Percentiles rank a stretch among this genome's conserved stretches.
Conservation (phyloP, 2,797 vertebrate genomes). For the Tiaroga cobitis region DNA sequence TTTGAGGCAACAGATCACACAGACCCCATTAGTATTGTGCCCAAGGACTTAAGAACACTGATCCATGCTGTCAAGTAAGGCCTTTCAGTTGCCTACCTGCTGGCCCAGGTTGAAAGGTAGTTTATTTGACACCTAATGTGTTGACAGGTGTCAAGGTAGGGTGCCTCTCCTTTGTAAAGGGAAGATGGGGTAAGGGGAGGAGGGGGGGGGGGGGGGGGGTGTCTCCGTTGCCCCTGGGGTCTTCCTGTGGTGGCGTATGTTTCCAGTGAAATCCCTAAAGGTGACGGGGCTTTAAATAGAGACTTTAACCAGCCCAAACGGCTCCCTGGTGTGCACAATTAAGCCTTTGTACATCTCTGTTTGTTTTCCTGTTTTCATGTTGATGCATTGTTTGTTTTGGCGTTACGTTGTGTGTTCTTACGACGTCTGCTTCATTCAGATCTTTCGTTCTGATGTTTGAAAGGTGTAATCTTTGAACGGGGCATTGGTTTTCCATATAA, state of each 20-base stretch:
- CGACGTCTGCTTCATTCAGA: slow-evolving; percentile 31
- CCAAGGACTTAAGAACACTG: slow-evolving; percentile 47
- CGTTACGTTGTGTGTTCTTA: slow-evolving; percentile 54
- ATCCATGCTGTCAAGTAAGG: slow-evolving; percentile 49
- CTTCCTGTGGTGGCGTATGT: slow-evolving; percentile 78
- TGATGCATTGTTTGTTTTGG: slow-evolving; percentile 64
- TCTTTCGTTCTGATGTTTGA: slow-evolving; percentile 5
- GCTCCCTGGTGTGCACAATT: slow-evolving; percentile 78
- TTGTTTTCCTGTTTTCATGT: slow-evolving; percentile 69
- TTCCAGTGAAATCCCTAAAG: slow-evolving; percentile 69
- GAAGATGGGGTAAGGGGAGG: slow-evolving; percentile 42
- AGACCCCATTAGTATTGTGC: slow-evolving; percentile 46
- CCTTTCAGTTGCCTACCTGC: slow-evolving; percentile 67
- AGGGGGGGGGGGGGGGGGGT: slow-evolving; percentile 51
- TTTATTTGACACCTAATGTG: slow-evolving; percentile 73
- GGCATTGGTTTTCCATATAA: not conserved
- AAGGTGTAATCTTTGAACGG: slow-evolving; percentile 15
- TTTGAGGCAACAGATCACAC: slow-evolving; percentile 32
- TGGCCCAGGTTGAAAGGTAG: slow-evolving; percentile 69
- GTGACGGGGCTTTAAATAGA: slow-evolving; percentile 70
- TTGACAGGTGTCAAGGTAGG: slow-evolving; percentile 71
- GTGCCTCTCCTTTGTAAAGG: slow-evolving; percentile 63
- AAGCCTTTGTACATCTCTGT: slow-evolving; percentile 70
- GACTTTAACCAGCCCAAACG: slow-evolving; percentile 70
- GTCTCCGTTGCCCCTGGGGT: slow-evolving; percentile 71